These are phyloP conservation scores for Bungarus multicinctus DNA, from an alignment of 2,113 vertebrate species.

Conservation along the genomic window DNA sequence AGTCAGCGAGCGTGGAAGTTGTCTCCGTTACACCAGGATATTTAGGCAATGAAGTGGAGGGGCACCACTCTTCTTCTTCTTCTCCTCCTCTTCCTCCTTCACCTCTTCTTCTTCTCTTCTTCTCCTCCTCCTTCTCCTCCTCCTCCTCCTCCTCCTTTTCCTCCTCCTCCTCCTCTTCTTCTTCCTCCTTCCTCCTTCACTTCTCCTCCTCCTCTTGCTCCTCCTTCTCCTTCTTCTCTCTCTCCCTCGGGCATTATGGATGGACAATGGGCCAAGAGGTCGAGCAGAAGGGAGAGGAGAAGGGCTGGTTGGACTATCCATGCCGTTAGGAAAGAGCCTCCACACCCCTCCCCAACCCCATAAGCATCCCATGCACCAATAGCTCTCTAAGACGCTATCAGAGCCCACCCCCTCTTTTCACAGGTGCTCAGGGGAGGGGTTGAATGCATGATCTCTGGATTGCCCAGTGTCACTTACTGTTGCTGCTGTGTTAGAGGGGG, in stretches of 20 bases:
- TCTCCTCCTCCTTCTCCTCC: fast-evolving
- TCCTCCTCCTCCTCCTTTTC: fast-evolving
- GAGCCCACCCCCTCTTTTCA: not conserved
- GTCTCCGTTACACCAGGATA: not conserved
- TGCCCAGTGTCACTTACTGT: not conserved
- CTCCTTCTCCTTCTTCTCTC: too few relatives aligned
- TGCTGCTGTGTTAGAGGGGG: not conserved
- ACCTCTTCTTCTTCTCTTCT: fast-evolving
- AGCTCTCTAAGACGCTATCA: not conserved
- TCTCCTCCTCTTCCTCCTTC: too few relatives aligned
- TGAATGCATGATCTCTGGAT: not conserved
- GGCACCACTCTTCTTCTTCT: not conserved
- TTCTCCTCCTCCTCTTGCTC: not conserved
- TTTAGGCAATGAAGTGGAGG: not conserved
- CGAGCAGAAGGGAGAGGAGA: too few relatives aligned
- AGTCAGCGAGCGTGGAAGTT: not conserved
- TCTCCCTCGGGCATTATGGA: too few relatives aligned
- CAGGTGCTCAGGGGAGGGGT: too few relatives aligned
- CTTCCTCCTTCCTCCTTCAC: fast-evolving
- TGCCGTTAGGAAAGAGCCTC: too few relatives aligned
- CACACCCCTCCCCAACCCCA: too few relatives aligned
- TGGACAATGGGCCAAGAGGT: too few relatives aligned
- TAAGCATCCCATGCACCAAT: too few relatives aligned
- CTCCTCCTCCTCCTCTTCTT: fast-evolving
- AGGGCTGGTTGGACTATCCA: too few relatives aligned